Conservation (phyloP, 2,113 vertebrate species). For the Heterocephalus glaber region DNA sequence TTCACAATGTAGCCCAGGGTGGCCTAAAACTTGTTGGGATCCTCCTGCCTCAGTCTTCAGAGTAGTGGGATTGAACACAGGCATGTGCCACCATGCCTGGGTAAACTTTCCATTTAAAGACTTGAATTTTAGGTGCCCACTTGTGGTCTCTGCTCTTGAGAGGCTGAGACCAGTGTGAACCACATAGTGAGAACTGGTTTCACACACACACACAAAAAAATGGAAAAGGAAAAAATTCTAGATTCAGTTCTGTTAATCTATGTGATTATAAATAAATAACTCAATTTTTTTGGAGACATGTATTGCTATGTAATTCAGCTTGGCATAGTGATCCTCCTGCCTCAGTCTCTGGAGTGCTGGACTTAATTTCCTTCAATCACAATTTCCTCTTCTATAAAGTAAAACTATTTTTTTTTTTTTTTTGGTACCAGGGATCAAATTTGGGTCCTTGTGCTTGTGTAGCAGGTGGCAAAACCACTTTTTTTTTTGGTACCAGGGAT, state of each 20-base stretch:
- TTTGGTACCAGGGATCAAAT: no score
- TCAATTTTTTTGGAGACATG: not conserved
- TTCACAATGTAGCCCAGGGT: not conserved
- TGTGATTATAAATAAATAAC: slow-evolving; percentile 18
- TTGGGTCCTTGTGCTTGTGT: no score
- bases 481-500: no score
- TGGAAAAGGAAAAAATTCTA: slow-evolving; percentile 45
- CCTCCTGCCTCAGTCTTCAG: not conserved
- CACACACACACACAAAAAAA: not conserved
- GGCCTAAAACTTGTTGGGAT: not conserved
- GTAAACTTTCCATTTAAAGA: not conserved
- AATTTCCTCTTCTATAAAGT: slow-evolving; percentile 39
- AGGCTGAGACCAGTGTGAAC: not conserved
- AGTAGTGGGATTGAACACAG: not conserved
- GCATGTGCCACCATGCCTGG: not conserved
- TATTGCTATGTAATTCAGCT: not conserved
- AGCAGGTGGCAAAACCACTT: no score
- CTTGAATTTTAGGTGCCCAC: slow-evolving; percentile 19
- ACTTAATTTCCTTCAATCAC: not conserved
- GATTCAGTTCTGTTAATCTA: not conserved
- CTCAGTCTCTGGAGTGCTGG: not conserved
- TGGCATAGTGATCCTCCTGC: not conserved
- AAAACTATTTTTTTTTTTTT: not conserved
- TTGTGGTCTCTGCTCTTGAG: not conserved
- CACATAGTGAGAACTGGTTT: not conserved